Percentiles rank a stretch among this genome's conserved stretches.
Evolutionary conservation across 1,140 invertebrate species (phyloP).

Genomic region (Bicyclus anynana): DNA sequence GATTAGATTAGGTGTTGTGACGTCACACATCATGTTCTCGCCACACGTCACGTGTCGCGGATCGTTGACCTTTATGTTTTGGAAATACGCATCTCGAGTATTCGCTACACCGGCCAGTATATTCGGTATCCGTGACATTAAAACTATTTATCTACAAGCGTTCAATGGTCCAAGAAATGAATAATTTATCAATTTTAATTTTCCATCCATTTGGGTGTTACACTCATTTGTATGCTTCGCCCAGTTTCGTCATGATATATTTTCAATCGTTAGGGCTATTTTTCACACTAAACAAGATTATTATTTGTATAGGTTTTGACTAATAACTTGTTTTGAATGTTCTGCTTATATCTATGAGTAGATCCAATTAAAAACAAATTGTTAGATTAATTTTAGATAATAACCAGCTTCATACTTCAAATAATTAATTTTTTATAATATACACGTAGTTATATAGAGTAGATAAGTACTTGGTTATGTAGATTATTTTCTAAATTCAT

Average conservation of each 20-base stretch:
- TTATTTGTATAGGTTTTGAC: not conserved
- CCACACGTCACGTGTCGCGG: constrained; percentile 63
- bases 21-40: constrained; percentile 38
- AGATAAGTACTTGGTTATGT: too few relatives aligned
- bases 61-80: constrained; percentile 68
- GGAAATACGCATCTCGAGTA: constrained; percentile 41
- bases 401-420: too few relatives aligned
- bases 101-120: constrained; percentile 16
- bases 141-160: constrained; percentile 39
- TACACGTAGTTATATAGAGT: too few relatives aligned
- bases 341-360: not conserved
- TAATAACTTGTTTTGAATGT: not conserved
- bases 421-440: too few relatives aligned
- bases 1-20: constrained; percentile 51
- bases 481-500: too few relatives aligned
- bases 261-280: constrained; percentile 24
- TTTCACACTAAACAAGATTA: constrained; percentile 15
- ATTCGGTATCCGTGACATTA: constrained; percentile 36
- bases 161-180: constrained; percentile 22
- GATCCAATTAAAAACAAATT: not conserved
- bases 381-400: not conserved
- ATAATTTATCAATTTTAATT: constrained; percentile 39
- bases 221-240: constrained; percentile 31
- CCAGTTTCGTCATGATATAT: constrained; percentile 21
- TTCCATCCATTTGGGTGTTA: constrained; percentile 30